These are phyloP conservation scores for Tokudaia tokunoshimensis DNA, from an alignment of 2,797 vertebrate genomes.

Conservation along the genomic window DNA sequence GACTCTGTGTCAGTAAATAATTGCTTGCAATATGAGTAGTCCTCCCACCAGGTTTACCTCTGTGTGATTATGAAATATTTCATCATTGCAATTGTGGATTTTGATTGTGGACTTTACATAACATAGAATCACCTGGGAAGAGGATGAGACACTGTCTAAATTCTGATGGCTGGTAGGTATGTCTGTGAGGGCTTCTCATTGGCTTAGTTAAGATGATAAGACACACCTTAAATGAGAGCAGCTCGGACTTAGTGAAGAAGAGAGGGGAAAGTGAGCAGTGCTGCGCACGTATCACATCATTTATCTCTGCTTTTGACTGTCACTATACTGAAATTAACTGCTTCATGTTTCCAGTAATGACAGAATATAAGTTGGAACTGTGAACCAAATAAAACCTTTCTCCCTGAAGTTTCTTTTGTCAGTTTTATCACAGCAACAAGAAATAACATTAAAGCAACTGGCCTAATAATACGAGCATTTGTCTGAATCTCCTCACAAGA, in stretches of 20 bases:
- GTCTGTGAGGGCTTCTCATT: too few relatives aligned
- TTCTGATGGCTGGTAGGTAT: background rate
- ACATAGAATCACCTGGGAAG: background rate
- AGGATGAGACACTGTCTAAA: background rate
- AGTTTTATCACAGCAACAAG: background rate
- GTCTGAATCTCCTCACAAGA: background rate
- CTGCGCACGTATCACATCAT: background rate
- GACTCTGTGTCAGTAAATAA: background rate
- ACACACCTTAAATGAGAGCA: too few relatives aligned
- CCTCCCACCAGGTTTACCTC: background rate
- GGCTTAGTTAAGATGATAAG: background rate
- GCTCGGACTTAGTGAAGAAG: background rate
- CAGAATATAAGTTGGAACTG: background rate
- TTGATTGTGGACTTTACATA: background rate
- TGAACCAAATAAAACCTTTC: background rate
- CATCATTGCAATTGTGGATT: background rate
- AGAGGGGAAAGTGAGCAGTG: background rate
- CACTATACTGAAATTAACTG: too few relatives aligned
- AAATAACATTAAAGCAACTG: background rate
- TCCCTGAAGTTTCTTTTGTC: background rate
- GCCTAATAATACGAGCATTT: background rate
- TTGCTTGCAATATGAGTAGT: background rate
- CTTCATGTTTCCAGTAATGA: too few relatives aligned
- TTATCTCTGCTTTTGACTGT: too few relatives aligned
- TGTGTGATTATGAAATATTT: background rate